Base-by-base conservation (phyloP, 2,113 vertebrate species). In the Oncorhynchus nerka region DNA sequence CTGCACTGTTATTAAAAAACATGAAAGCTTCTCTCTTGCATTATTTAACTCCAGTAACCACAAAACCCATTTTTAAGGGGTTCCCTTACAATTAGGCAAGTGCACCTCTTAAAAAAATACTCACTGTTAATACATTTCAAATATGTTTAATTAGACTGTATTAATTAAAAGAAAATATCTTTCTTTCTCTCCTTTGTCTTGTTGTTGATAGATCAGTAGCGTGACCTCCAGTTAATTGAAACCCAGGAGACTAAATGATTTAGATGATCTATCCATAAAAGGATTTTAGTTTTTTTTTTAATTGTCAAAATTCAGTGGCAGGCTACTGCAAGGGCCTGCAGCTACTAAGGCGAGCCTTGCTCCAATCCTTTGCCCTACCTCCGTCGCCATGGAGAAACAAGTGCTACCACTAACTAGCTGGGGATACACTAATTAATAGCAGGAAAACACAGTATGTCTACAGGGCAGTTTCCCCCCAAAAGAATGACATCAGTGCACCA, bases 211-310 rank as follows among this genome's bases (percentile, higher is more conserved):
- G 85, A 91, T 91, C 89, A 90, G 83, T 88, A 91, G 88, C 85
- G 74, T 92, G 91, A 93, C 92, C 93, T 92, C 92, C 88, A 92
- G 91, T 94, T 94, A 94, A 94, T 93, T 94, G 92, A 93, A 94
- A 94, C 93, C 93, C 93, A 92, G 89, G 93, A 93, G 93, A 93
- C 32, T 34, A 6, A 34, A 34, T 34, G 5, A 34, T 26, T 26
- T 26, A 26, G 26, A 92, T 92, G 92, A 91, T 92, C 91, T 93
- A 90, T 93, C 92, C 92, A 93, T 93, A 92, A 94, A 94, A 92
- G 88, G 92, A 92, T 93, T 93, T 91, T 70, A 28, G 26, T 28
- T 28, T 28, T 28, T 28, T 28, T 28, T 28, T 28, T 28, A 94
- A 94, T 94, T 93, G 92, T 90, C 89, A 85, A 91, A 92, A 91